Base-by-base conservation (phyloP, 2,888 invertebrate genomes). In the Dermolepida albohirtum region DNA sequence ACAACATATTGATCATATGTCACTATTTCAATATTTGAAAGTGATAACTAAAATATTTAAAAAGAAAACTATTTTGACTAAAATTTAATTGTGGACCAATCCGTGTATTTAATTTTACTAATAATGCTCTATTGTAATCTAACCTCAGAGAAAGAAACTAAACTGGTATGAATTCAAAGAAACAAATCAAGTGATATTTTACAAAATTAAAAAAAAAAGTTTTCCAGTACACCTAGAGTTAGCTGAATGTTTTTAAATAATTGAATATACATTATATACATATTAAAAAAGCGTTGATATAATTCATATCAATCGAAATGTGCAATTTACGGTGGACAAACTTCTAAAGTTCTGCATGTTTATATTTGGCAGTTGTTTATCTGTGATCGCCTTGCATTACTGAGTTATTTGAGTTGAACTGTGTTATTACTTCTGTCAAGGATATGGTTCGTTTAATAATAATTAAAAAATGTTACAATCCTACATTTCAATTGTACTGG, bases 181-280 rank as follows among this genome's bases (percentile, higher is more conserved):
- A 52, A 52, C 40, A 65, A 49, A 14, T 14, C 50, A 12, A 66
- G 66, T 66, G 66, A 66, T 66, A 66, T 66, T 66, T 55, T 44
- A 39, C 43, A 54, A 51, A 66, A 47, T 43, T 40, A 44, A 52
- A 59, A 50, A 29, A 39, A 66, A 65, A 40, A 12, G 75, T 76
- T 76, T 70, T 78, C 78, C 79, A 79, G 80, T 80, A 80, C 80
- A 73, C 74, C 73, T 82, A 82, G 82, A 79, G 71, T 80, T 82
- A 83, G 83, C 78, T 83, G 80, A 82, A 83, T 83, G 83, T 83
- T 83, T 83, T 82, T 81, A 81, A 82, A 82, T 82, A 81, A 82
- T 82, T 82, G 81, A 82, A 82, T 82, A 82, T 82, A 82, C 80
- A 81, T 81, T 81, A 82, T 81, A 82, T 81, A 81, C 80, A 81